Evolutionary conservation across 2,888 invertebrate species (phyloP).

Genomic region (Lasioglossum malachurum): DNA sequence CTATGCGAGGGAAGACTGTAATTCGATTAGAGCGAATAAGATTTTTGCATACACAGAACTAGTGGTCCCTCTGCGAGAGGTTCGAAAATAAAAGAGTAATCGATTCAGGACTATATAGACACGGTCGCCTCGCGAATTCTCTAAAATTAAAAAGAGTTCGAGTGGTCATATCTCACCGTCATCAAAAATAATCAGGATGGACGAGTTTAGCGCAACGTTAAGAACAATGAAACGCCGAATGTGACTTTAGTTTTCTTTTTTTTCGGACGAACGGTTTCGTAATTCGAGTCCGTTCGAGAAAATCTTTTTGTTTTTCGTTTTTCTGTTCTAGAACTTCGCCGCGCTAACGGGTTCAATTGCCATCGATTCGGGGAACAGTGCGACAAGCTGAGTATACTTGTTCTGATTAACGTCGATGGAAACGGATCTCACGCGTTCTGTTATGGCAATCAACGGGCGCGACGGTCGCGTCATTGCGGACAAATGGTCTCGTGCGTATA

Average conservation of each 20-base stretch:
- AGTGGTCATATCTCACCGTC: background rate
- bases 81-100: background rate
- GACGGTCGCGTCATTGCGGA: slow-evolving; percentile 49
- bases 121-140: background rate
- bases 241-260: background rate
- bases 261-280: background rate
- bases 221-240: background rate
- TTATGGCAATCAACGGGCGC: slow-evolving; percentile 36
- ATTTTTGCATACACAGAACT: background rate
- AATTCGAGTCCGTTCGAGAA: background rate
- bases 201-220: slow-evolving; percentile 26
- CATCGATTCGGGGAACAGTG: slow-evolving; percentile 20
- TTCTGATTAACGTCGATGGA: slow-evolving; percentile 17
- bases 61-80: background rate
- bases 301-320: background rate
- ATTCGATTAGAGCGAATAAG: background rate
- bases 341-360: slow-evolving; percentile 27
- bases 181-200: slow-evolving; percentile 17
- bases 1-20: no score
- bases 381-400: slow-evolving; percentile 5
- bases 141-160: background rate
- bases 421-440: background rate
- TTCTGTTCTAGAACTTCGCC: background rate
- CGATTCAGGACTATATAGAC: background rate
- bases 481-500: slow-evolving; percentile 52